Evolutionary conservation across 1,140 invertebrate species (phyloP), one percentile per base, ranked within the genome.

Genomic region (Drosophila jambulina): DNA sequence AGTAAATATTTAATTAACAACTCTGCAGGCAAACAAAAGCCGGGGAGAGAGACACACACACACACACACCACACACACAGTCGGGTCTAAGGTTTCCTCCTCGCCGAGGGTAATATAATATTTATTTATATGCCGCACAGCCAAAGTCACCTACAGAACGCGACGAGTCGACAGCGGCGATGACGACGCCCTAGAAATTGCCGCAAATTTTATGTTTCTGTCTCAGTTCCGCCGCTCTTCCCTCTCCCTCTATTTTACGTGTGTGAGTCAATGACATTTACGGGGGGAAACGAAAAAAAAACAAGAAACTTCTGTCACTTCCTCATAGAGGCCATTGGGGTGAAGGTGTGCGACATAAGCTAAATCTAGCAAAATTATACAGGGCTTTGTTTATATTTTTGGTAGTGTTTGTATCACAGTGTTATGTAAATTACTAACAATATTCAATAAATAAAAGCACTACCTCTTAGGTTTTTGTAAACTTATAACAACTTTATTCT

Each of bases 1-100:
- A 61, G 85, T 88, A 88, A 88, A 88, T 88, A 90, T 88, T 88
- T 88, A 88, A 88, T 88, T 88, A 88, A 90, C 84, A 88, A 85
- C 84, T 84, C 84, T 72, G 76, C 56, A 78, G 27, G 49, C 59
- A 67, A 49, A 62, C 56, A 81, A 61, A 45, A 25, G 53, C 21
- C 32, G 34, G 53, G 69, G 36, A 21, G 63, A 54, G 49, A 34
- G 15, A 54, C 4, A 54, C 32, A 23, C 21, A 54, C 48, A 49
- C 48, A n/a, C 49, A 32, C 27, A 8, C 25, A 10, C n/a, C 25
- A 9, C 10, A 51, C 49, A 19, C 49, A 7, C 27, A 8, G 8
- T 1, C 42, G 63, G 43, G 76, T 84, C 80, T 87, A 88, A 80
- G 83, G 83, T 84, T 84, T 80, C 82, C 61, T 63, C 82, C 21